phyloP scores from a whole-genome alignment of 2,888 invertebrate genomes.

The Apantesis nais region DNA sequence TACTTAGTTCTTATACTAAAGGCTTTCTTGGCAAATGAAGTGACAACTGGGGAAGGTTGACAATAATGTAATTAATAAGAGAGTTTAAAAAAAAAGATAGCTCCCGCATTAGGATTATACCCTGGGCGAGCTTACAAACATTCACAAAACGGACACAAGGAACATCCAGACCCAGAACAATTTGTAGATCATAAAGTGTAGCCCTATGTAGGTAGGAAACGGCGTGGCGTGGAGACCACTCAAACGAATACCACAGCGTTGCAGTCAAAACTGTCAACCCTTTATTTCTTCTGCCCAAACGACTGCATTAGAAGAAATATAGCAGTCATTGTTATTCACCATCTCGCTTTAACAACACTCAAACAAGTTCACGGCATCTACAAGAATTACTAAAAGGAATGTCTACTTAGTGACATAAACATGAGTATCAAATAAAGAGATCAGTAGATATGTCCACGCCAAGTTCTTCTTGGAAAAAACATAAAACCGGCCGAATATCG shows the following conservation, averaged over 20 bases:
- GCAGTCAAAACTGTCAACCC: neutral
- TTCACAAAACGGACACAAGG: no score
- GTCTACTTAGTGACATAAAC: slow-evolving; percentile 1
- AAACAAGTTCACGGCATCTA: neutral
- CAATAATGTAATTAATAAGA: neutral
- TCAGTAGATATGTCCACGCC: slow-evolving; percentile 14
- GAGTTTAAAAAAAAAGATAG: no score
- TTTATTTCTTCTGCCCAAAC: neutral
- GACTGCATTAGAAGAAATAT: neutral
- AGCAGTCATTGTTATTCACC: neutral
- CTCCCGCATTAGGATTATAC: no score
- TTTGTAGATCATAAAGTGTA: no score
- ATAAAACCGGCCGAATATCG: slow-evolving; percentile 22
- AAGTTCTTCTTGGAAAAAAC: slow-evolving; percentile 16
- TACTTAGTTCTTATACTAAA: neutral
- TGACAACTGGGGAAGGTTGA: neutral
- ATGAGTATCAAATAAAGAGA: slow-evolving; percentile 13
- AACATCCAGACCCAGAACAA: no score
- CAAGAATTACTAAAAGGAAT: neutral
- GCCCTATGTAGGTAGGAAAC: no score
- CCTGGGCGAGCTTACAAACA: no score
- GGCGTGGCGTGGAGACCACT: no score
- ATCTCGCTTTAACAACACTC: neutral
- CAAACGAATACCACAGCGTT: no score
- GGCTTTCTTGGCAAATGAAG: neutral